Evolutionary conservation across 2,797 vertebrate genomes (phyloP).

Genomic region (Tenualosa thibaudeaui): DNA sequence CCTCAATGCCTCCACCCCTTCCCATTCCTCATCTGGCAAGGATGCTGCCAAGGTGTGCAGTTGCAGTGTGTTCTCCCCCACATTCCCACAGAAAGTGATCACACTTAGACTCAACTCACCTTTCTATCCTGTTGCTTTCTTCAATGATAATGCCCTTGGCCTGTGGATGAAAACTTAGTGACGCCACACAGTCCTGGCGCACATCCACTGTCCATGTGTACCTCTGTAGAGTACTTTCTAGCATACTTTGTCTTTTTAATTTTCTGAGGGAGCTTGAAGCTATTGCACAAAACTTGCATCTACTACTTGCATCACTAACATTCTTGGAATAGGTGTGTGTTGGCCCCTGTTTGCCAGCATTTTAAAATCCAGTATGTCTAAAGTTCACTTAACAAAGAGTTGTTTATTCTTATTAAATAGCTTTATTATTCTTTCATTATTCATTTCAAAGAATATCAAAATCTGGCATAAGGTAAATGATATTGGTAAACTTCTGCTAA

Average conservation of each 20-base stretch:
- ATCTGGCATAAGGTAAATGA: not conserved
- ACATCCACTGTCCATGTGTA: slow-evolving; percentile 7
- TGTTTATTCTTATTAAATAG: slow-evolving; percentile 32
- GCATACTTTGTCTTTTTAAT: not conserved
- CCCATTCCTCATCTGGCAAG: not conserved
- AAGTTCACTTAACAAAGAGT: slow-evolving; percentile 28
- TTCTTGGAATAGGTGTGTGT: not conserved
- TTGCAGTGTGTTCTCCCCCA: slow-evolving; percentile 14
- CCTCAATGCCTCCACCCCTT: slow-evolving; percentile 16
- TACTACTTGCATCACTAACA: not conserved
- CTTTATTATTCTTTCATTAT: slow-evolving; percentile 17
- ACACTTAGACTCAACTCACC: slow-evolving; percentile 43
- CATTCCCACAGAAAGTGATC: slow-evolving; percentile 29
- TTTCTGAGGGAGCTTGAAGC: not conserved
- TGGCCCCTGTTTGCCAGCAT: slow-evolving; percentile 2
- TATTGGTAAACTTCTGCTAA: not conserved
- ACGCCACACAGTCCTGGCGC: slow-evolving; percentile 8
- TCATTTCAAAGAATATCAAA: not conserved
- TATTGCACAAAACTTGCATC: not conserved
- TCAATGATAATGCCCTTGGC: slow-evolving; percentile 18
- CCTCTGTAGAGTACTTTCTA: not conserved
- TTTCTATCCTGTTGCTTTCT: slow-evolving; percentile 17
- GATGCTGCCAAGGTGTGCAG: slow-evolving; percentile 22
- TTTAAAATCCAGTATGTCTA: slow-evolving; percentile 12
- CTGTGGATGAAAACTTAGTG: not conserved